Evolutionary conservation across 2,113 vertebrate genomes (phyloP).

Genomic region (Nothobranchius kuhntae): DNA sequence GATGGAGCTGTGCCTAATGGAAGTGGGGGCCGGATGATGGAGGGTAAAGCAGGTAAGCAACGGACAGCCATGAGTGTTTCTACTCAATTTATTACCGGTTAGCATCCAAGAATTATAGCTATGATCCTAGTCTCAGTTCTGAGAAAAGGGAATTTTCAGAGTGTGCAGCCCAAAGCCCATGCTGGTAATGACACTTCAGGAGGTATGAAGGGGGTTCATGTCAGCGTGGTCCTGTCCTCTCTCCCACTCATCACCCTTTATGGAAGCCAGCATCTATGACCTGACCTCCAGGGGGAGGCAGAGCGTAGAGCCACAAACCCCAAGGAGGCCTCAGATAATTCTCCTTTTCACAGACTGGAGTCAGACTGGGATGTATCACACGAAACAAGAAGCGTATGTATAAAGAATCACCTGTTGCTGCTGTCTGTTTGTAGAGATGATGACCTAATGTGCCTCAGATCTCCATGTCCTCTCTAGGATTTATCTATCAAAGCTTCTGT

Average conservation of each 20-base stretch:
- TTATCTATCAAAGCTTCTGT: conserved; percentile 4
- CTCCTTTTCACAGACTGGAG: conserved; percentile 9
- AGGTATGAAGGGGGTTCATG: conserved; percentile 22
- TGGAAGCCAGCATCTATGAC: conserved; percentile 1
- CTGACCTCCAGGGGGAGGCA: conserved; percentile 64
- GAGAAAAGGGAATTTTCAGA: conserved; percentile 17
- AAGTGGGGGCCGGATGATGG: conserved; percentile 43
- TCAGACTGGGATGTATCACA: neutral
- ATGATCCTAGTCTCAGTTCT: conserved; percentile 17
- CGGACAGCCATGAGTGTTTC: conserved; percentile 21
- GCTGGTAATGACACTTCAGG: conserved; percentile 3
- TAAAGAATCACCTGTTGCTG: conserved; percentile 8
- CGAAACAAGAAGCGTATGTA: conserved; percentile 9
- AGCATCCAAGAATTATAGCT: conserved; percentile 18
- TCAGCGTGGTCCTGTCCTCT: conserved; percentile 37
- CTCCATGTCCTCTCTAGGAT: conserved; percentile 7
- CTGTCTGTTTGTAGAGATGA: neutral
- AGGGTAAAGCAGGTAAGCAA: conserved; percentile 42
- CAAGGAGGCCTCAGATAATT: conserved; percentile 17
- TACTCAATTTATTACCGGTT: conserved; percentile 51
- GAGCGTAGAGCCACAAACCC: conserved; percentile 30
- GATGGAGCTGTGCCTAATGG: conserved; percentile 43
- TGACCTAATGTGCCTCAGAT: conserved; percentile 5
- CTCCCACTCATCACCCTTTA: conserved; percentile 45
- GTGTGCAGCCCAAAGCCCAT: conserved; percentile 27